Evolutionary conservation across 1,140 invertebrate species (phyloP), one percentile per base, ranked within the genome.

Genomic region (Oscheius sp.): DNA sequence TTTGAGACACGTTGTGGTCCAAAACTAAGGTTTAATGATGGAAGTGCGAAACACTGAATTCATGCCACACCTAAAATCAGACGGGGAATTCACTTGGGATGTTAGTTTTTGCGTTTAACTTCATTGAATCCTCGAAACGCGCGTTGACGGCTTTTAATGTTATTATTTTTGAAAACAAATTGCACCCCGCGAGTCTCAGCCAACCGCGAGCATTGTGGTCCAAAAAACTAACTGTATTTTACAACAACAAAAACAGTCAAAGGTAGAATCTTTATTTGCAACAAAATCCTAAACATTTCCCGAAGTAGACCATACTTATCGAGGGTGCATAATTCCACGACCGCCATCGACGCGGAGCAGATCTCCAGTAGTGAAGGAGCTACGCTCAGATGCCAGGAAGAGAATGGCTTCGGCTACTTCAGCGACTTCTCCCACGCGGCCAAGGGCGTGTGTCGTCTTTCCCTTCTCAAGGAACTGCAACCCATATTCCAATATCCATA

Each of bases 371-470:
- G 87, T 86, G 74, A 87, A 88, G 69, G 85, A 84, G 20, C 87
- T 84, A n/a, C 87, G 78, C 26, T 86, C 84, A 29, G 86, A 85
- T 3, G 87, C 87, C 28, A 89, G 78, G 75, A 87, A 89, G 2
- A 85, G 78, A 70, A 89, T 87, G 4, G 85, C 79, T 67, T 86
- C 79, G 29, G 87, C 88, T 3, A 89, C 87, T 83, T 89, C 88
- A 34, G 86, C 80, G 20, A 84, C 73, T 20, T 84, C 80, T 7
- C 87, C 87, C 3, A 85, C 80, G 36, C 88, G 79, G 3, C 87
- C 87, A 7, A 89, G 75, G 1, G 88, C 87, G 82, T 89, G 88
- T 1, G 88, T 88, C 65, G 83, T 80, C 73, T 87, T 87, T 10
- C 81, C 78, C 64, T 85, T 84, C 73, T 88, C 87, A 28, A 88